These are phyloP conservation scores for Galaxea fascicularis DNA, from an alignment of 92 coral and sea anemone species.

Conservation along the genomic window DNA sequence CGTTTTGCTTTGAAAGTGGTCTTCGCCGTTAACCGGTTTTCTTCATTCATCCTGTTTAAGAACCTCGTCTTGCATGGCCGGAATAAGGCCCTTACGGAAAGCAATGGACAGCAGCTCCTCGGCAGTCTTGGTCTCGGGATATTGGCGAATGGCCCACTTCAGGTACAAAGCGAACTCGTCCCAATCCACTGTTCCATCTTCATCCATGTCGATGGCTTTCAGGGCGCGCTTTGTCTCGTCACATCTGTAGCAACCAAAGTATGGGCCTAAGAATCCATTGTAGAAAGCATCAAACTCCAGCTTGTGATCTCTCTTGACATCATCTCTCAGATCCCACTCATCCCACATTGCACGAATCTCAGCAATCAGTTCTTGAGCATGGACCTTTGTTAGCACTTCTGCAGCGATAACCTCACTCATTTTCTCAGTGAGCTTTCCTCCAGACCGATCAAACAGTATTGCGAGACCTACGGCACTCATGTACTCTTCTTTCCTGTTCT, in stretches of 20 bases:
- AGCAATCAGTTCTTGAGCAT: slow-evolving; percentile 38
- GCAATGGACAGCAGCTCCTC: slow-evolving; percentile 29
- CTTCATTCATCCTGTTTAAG: neutral
- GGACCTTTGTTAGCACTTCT: too few relatives aligned
- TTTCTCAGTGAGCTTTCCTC: too few relatives aligned
- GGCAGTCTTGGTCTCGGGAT: slow-evolving; percentile 58
- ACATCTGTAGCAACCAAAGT: slow-evolving; percentile 75
- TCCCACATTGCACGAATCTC: slow-evolving; percentile 79
- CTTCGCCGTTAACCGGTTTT: too few relatives aligned
- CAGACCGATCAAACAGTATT: too few relatives aligned
- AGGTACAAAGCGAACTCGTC: slow-evolving; percentile 84
- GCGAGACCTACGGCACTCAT: too few relatives aligned
- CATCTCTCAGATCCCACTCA: slow-evolving; percentile 74
- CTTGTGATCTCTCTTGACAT: slow-evolving; percentile 56
- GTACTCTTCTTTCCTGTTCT: too few relatives aligned
- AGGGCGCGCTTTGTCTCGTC: slow-evolving; percentile 71
- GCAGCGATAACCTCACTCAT: too few relatives aligned
- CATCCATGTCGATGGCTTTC: slow-evolving; percentile 83
- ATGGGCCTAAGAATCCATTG: slow-evolving; percentile 75
- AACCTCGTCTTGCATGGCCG: neutral
- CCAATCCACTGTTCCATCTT: slow-evolving; percentile 80
- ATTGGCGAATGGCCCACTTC: slow-evolving; percentile 83
- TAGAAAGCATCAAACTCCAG: slow-evolving; percentile 70
- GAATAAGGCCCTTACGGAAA: slow-evolving; percentile 1
- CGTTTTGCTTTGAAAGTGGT: too few relatives aligned